These are phyloP conservation scores for Plagodis dolabraria DNA, from an alignment of 2,888 invertebrate genomes.

Conservation along the genomic window DNA sequence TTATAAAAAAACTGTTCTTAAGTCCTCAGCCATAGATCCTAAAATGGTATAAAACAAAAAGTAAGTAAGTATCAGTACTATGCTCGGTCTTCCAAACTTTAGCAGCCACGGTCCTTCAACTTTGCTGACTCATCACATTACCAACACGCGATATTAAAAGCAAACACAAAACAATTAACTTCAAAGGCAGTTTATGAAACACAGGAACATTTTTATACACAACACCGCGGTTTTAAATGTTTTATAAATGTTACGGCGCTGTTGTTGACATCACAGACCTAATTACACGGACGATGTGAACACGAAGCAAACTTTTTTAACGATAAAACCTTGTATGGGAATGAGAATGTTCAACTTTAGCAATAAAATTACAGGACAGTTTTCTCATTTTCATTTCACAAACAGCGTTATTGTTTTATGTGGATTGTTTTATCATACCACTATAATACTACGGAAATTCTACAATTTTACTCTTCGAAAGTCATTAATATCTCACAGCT, in stretches of 20 bases:
- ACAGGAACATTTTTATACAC: conserved; percentile 10
- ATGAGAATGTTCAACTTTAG: conserved; percentile 14
- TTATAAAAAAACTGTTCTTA: too few relatives aligned
- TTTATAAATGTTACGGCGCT: conserved; percentile 3
- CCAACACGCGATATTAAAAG: conserved; percentile 25
- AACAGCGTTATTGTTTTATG: background rate
- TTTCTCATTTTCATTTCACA: conserved; percentile 1
- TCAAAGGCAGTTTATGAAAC: conserved; percentile 15
- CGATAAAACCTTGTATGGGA: conserved; percentile 6
- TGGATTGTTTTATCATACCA: background rate
- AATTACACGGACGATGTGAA: conserved; percentile 22
- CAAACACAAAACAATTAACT: conserved; percentile 33
- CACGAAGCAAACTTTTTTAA: conserved; percentile 20
- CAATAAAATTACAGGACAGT: conserved; percentile 10
- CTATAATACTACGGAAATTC: too few relatives aligned
- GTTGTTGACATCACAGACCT: conserved; percentile 22
- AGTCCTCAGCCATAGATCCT: too few relatives aligned
- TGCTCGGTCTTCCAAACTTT: background rate
- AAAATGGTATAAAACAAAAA: too few relatives aligned
- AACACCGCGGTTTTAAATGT: conserved; percentile 6
- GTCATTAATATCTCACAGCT: too few relatives aligned
- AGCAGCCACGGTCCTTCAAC: conserved; percentile 10
- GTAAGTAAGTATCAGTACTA: background rate
- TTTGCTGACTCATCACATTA: conserved; percentile 22
- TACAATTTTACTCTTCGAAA: too few relatives aligned